Evolutionary conservation across 2,797 vertebrate genomes (phyloP), one percentile per base, ranked within the genome.

Genomic region (Bucorvus abyssinicus): DNA sequence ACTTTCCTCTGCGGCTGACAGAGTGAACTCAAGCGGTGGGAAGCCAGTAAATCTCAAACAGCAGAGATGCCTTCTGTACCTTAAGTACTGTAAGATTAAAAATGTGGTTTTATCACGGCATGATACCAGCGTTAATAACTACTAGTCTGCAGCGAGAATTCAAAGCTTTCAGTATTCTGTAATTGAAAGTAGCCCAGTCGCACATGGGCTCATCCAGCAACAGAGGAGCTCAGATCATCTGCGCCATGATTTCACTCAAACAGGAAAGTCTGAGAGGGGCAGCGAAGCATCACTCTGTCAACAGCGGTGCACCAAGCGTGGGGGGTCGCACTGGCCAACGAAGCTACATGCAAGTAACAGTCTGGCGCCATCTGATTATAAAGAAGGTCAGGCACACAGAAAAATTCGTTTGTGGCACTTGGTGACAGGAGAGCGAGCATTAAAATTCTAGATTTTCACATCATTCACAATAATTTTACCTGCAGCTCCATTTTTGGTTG

Each of bases 111-210:
- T 97, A 97, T 96, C 97, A 89, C 97, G 93, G 96, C 85, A 75
- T 96, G 97, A 94, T 81, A 60, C 88, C 53, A 30, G 71, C 19
- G 55, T 92, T 97, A 97, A 97, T 97, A 97, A 97, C 96, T 90
- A 97, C 96, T 90, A 95, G 64, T 83, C 89, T n/a, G 16, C 87
- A 96, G 90, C 94, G 79, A 95, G 95, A 95, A 97, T 95, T 94
- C 88, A 94, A 97, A 95, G 96, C 94, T 94, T 96, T 95, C 74
- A 52, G 84, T 95, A 79, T 93, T 95, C 88, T 94, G 16, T 97
- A 98, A 98, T 95, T 98, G 97, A 96, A 97, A 97, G 94, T 65
- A 93, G 89, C 83, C 94, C 95, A 86, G 69, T 94, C 27, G n/a
- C 95, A 94, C 88, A 40, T 11, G 67, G 84, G 87, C 84, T 90